phyloP scores from a whole-genome alignment of 2,888 invertebrate genomes.

The Mesochorus sp. region DNA sequence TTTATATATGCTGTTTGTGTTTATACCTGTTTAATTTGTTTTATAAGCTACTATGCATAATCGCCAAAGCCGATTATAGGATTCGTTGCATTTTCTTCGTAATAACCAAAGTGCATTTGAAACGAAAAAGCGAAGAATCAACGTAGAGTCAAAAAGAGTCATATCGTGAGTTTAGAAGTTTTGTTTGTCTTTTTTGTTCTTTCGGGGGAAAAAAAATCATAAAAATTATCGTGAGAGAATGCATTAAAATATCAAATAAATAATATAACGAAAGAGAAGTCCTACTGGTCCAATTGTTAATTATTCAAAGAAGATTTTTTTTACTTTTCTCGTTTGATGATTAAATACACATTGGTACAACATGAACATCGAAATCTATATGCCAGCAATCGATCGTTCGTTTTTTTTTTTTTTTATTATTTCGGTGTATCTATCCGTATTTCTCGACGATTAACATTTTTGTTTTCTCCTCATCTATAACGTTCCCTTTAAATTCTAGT shows the following conservation, averaged over 20 bases:
- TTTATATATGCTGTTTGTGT: conserved; percentile 53
- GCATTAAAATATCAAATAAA: not conserved
- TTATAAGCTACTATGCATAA: conserved; percentile 49
- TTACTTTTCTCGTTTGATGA: conserved; percentile 18
- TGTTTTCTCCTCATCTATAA: not conserved
- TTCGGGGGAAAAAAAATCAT: not conserved
- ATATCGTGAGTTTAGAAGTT: conserved; percentile 15
- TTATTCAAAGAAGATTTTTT: not conserved
- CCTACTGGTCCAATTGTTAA: not conserved
- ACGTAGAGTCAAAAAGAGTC: conserved; percentile 26
- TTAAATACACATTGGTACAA: conserved; percentile 50
- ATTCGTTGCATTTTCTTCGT: conserved; percentile 35
- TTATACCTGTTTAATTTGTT: conserved; percentile 19
- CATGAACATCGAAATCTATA: conserved; percentile 30
- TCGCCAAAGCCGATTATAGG: conserved; percentile 17
- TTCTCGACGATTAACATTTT: not conserved
- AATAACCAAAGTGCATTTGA: conserved; percentile 30
- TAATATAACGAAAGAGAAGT: not conserved
- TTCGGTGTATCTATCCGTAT: conserved; percentile 28
- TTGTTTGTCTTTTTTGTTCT: not conserved
- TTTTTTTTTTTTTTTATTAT: conserved; percentile 28
- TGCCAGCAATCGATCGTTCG: conserved; percentile 22
- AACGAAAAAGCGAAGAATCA: conserved; percentile 25
- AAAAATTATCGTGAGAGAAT: not conserved
- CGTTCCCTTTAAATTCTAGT: not conserved